Conservation (phyloP, 2,888 invertebrate genomes). For the Drosophila infuscata region DNA sequence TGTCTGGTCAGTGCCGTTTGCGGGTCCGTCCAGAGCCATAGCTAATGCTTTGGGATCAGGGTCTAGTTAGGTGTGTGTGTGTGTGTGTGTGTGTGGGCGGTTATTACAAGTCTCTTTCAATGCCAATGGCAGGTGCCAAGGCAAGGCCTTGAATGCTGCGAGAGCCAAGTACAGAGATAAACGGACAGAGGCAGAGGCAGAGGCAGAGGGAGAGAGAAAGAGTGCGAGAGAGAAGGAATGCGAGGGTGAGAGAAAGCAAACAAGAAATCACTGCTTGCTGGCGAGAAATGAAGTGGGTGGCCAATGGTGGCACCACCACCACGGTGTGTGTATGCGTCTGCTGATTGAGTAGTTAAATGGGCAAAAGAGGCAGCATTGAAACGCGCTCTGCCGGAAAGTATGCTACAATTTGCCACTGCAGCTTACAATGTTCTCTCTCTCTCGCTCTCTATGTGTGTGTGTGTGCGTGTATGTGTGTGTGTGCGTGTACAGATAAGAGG, state of each 20-base stretch:
- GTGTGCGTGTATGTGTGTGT: constrained; percentile 13
- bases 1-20: not conserved
- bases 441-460: not conserved
- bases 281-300: not conserved
- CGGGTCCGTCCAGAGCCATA: constrained; percentile 15
- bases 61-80: not conserved
- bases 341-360: constrained; percentile 74
- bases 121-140: constrained; percentile 72
- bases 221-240: not conserved
- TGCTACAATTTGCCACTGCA: constrained; percentile 58
- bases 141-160: constrained; percentile 31
- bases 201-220: constrained; percentile 7
- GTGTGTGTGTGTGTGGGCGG: not conserved
- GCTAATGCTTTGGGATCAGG: not conserved
- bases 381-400: constrained; percentile 53
- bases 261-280: constrained; percentile 52
- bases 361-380: constrained; percentile 21
- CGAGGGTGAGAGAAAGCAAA: constrained; percentile 22
- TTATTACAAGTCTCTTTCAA: constrained; percentile 49
- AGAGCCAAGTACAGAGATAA: constrained; percentile 8
- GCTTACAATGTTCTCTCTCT: constrained; percentile 13
- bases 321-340: constrained; percentile 28
- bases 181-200: no score
- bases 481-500: constrained; percentile 4
- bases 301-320: not conserved